Evolutionary conservation across 2,888 invertebrate genomes (phyloP).

Genomic region (Heteropelma amictum): DNA sequence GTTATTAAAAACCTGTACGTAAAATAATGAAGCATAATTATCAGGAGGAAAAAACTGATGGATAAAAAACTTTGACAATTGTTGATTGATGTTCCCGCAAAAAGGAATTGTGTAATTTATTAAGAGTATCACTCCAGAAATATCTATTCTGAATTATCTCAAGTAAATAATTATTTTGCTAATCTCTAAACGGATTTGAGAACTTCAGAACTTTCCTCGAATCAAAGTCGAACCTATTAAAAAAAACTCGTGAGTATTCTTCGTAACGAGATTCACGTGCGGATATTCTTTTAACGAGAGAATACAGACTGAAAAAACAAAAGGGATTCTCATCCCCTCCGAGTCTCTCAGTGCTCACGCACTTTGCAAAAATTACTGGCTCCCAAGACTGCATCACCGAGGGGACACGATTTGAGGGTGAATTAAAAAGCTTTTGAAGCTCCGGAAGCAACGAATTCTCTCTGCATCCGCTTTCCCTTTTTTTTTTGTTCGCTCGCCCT

Average conservation of each 20-base stretch:
- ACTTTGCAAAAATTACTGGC: constrained; percentile 46
- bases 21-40: no score
- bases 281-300: constrained; percentile 19
- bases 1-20: no score
- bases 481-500: not conserved
- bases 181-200: no score
- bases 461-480: not conserved
- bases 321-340: not conserved
- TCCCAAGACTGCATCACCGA: not conserved
- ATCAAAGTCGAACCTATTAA: not conserved
- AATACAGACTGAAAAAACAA: constrained; percentile 2
- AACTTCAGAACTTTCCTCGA: no score
- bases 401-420: constrained; percentile 12
- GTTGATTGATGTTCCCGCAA: no score
- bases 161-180: no score
- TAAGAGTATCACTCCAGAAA: no score
- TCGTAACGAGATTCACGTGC: not conserved
- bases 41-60: no score
- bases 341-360: constrained; percentile 41
- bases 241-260: not conserved
- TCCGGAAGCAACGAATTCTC: constrained; percentile 59
- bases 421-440: constrained; percentile 67
- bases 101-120: no score
- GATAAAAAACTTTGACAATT: no score
- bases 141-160: no score